Evolutionary conservation across 2,888 invertebrate species (phyloP).

Genomic region (Pseudococcus longispinus): DNA sequence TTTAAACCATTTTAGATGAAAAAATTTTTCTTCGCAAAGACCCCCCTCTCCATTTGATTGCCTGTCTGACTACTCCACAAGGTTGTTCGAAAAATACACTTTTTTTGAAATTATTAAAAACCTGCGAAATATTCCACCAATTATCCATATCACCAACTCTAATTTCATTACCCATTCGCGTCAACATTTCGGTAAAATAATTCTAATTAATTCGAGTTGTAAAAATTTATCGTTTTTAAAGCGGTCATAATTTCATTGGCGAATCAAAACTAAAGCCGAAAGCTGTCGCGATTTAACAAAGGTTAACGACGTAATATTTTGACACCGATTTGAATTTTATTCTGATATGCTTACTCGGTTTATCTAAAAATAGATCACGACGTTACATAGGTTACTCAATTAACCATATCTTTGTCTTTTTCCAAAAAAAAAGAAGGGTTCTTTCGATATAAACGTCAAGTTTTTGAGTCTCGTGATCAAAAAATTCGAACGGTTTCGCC

Average conservation of each 20-base stretch:
- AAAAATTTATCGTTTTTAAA: no score
- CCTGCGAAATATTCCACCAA: no score
- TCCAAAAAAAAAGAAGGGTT: neutral
- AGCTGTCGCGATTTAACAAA: constrained; percentile 2
- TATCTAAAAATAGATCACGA: neutral
- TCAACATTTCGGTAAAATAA: no score
- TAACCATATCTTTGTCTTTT: neutral
- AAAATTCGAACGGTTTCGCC: neutral
- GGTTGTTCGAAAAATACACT: no score
- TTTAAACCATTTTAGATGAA: no score
- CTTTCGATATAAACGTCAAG: neutral
- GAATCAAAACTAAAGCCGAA: neutral
- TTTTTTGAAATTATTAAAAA: no score
- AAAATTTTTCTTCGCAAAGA: no score
- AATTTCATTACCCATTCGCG: no score
- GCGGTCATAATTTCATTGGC: neutral
- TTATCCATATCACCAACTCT: no score
- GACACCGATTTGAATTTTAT: constrained; percentile 1
- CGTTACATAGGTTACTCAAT: neutral
- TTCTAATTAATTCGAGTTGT: no score
- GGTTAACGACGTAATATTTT: neutral
- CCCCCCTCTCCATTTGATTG: no score
- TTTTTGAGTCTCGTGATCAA: neutral
- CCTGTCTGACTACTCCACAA: no score
- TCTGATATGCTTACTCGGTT: neutral